Evolutionary conservation across 2,113 vertebrate genomes (phyloP).

Genomic region (Rhipidura dahli): DNA sequence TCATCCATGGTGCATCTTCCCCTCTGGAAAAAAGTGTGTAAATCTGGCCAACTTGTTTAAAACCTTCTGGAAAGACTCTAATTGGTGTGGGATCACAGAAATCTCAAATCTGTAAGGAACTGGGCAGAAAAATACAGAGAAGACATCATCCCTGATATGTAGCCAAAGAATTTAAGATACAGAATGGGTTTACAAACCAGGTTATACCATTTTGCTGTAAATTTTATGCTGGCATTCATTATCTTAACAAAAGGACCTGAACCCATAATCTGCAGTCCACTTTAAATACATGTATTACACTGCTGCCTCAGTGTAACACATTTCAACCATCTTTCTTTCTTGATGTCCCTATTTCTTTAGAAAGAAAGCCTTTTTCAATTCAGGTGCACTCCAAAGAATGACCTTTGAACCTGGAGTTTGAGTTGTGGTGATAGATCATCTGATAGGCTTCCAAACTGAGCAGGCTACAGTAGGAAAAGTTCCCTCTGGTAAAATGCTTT

Average conservation of each 20-base stretch:
- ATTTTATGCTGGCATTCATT: neutral
- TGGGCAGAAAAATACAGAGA: neutral
- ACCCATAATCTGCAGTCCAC: neutral
- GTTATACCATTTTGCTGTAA: neutral
- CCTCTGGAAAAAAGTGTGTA: neutral
- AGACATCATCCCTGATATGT: neutral
- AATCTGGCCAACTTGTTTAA: neutral
- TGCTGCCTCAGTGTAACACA: neutral
- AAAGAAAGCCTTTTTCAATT: neutral
- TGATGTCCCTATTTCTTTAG: neutral
- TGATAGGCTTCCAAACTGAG: neutral
- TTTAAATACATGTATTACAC: neutral
- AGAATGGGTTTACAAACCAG: neutral
- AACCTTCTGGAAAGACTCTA: neutral
- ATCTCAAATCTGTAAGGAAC: neutral
- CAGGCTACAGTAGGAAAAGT: neutral
- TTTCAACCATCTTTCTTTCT: neutral
- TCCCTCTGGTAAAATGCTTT: neutral
- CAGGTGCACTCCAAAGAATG: neutral
- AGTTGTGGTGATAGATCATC: neutral
- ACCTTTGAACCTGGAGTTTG: neutral
- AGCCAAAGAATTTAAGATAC: neutral
- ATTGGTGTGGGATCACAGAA: neutral
- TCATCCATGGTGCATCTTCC: neutral
- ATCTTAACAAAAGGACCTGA: neutral